Conservation (phyloP, 2,797 vertebrate genomes). For the Argya squamiceps region DNA sequence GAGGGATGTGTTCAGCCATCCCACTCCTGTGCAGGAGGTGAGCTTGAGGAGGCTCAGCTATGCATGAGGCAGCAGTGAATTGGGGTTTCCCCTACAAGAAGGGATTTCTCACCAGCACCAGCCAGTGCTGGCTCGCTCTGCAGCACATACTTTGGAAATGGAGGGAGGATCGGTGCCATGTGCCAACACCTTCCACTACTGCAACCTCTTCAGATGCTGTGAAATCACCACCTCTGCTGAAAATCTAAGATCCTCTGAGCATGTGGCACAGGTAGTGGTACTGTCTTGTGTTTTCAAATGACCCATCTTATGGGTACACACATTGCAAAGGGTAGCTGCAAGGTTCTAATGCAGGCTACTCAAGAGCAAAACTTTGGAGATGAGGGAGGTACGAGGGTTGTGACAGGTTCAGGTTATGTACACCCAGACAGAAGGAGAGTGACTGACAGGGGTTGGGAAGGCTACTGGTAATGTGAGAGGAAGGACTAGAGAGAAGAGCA, state of each 20-base stretch:
- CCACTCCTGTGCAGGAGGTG: background rate
- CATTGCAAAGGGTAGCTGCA: background rate
- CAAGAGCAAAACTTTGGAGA: background rate
- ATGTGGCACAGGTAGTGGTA: background rate
- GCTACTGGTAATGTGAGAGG: fast-evolving
- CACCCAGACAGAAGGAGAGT: background rate
- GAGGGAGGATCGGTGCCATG: fast-evolving
- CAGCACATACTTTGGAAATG: background rate
- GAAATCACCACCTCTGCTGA: background rate
- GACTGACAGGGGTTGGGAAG: background rate
- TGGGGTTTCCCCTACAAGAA: background rate
- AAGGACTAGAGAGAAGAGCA: background rate
- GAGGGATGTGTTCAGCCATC: background rate
- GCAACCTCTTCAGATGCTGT: background rate
- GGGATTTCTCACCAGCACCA: background rate
- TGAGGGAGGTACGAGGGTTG: background rate
- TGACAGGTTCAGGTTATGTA: background rate
- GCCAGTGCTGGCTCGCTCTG: background rate
- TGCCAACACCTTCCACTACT: background rate
- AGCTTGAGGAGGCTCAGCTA: background rate
- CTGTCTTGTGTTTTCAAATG: background rate
- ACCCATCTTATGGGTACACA: background rate
- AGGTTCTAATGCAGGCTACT: background rate
- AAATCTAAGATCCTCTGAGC: background rate
- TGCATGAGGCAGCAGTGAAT: background rate